Evolutionary conservation across 2,888 invertebrate genomes (phyloP), one percentile per base, ranked within the genome.

Genomic region (Cheilosia pagana): DNA sequence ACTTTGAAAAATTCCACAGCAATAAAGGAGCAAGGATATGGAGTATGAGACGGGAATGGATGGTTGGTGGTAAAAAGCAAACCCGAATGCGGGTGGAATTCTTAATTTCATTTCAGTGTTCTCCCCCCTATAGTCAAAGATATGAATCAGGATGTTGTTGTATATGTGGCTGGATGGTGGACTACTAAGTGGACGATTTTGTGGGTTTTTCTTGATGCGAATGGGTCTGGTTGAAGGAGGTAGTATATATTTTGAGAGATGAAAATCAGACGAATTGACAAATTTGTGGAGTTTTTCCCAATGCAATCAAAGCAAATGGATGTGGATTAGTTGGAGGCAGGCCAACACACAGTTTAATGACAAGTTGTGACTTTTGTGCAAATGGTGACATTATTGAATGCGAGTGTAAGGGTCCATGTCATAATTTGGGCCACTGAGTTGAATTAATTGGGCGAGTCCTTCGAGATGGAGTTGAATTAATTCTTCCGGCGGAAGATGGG

Each of bases 11-110:
- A 75, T 65, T 85, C 71, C 78, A 39, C 53, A 28, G 43, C 67
- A 59, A 74, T 74, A 82, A 71, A 76, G 50, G 67, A 67, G 50
- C 39, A 50, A 35, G 35, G 14, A 41, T 28, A 12, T 48, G 48
- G 19, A 50, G 59, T 12, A 23, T 3, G 16, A 19, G n/a, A 4
- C 6, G 6, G 41, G 16, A 5, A 14, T 43, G 35, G 52, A 50
- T 35, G 12, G 12, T 12, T 35, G 68, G 50, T 31, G 50, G 53
- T 41, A 45, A 39, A 65, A 43, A 70, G 16, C 63, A 59, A 60
- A 59, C 55, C 59, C 63, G 52, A 67, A 85, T 81, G 85, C 85
- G 85, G 85, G 81, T 45, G 79, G 85, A 85, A 85, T 85, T 71
- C 85, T 81, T 85, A 85, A 85, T 85, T 50, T 85, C 55, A 55